Base-by-base conservation (phyloP, 2,113 vertebrate genomes). In the Syrrhaptes paradoxus region DNA sequence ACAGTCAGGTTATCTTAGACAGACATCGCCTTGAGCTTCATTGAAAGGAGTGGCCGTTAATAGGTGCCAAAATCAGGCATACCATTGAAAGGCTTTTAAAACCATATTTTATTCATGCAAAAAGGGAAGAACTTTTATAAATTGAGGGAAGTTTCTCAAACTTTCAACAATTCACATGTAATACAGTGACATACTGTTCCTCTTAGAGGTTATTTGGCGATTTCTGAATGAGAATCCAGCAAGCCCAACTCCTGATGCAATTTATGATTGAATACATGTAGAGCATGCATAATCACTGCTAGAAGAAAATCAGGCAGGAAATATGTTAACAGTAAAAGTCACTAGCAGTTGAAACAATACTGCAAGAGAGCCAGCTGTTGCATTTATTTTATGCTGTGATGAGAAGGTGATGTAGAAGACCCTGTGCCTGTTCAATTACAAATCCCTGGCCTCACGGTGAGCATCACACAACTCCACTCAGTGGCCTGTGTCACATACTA, bases 191-290 rank as follows among this genome's bases (percentile, higher is more conserved):
- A 38, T 3, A 4, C 22, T 38, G 38, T 4, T 72, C 61, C 61
- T 26, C 13, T 24, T 38, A 67, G 68, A 87, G 32, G 25, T 34
- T 54, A 67, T 58, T 29, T 22, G 22, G n/a, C 18, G 25, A 7
- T 11, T 85, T 43, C 81, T 67, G 1, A 48, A 1, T 28, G 51
- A 34, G 14, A 82, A 72, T 14, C 28, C 67, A 43, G 24, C 38
- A 79, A 65, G 20, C 11, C 17, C 66, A 73, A 58, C 46, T 68
- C 62, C 45, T 31, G 5, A n/a, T 15, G 18, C 34, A 63, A 22
- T 34, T 75, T 21, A 62, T 38, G 15, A 6, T 0, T 13, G 14
- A 49, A 34, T 7, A 22, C 0, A 0, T 3, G 21, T 29, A 18
- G 15, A 36, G 46, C 2, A 5, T 28, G 41, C 18, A 7, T 3